A percentile compares a stretch with the other conserved stretches of the same genome.
Conservation (phyloP, 2,113 vertebrate species). For the Ptilorrhoa leucosticta region DNA sequence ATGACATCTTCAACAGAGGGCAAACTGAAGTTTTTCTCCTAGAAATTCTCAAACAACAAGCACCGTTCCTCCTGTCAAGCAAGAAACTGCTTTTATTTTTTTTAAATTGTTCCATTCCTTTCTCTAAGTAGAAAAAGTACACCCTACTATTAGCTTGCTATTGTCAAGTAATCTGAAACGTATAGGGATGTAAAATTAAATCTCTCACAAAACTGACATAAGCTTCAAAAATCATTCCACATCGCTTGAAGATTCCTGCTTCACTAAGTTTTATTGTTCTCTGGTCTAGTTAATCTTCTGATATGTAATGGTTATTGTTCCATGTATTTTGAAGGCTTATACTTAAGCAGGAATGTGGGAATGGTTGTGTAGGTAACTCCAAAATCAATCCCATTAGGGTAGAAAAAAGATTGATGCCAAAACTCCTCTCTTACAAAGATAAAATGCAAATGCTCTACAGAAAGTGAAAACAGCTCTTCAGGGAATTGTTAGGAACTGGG, state of each 20-base stretch:
- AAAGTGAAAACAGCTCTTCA: conserved; percentile 62
- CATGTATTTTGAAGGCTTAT: conserved; percentile 23
- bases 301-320: conserved; percentile 54
- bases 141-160: not conserved
- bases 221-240: conserved; percentile 51
- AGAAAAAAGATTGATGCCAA: conserved; percentile 44
- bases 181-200: conserved; percentile 37
- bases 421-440: conserved; percentile 59
- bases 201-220: conserved; percentile 47
- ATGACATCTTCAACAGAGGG: not conserved
- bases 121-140: not conserved
- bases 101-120: not conserved
- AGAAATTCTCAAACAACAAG: not conserved
- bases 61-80: not conserved
- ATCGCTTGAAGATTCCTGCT: conserved; percentile 39
- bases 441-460: conserved; percentile 60
- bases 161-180: conserved; percentile 15
- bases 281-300: conserved; percentile 51
- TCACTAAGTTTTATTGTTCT: conserved; percentile 43
- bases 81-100: not conserved
- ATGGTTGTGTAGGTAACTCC: conserved; percentile 46
- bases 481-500: conserved; percentile 58
- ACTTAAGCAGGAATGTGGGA: conserved; percentile 33
- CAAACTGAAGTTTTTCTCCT: not conserved
- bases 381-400: conserved; percentile 50